Percentiles rank a stretch among this genome's conserved stretches.
phyloP scores from a whole-genome alignment of 1,140 invertebrate species.

The Panulirus ornatus region DNA sequence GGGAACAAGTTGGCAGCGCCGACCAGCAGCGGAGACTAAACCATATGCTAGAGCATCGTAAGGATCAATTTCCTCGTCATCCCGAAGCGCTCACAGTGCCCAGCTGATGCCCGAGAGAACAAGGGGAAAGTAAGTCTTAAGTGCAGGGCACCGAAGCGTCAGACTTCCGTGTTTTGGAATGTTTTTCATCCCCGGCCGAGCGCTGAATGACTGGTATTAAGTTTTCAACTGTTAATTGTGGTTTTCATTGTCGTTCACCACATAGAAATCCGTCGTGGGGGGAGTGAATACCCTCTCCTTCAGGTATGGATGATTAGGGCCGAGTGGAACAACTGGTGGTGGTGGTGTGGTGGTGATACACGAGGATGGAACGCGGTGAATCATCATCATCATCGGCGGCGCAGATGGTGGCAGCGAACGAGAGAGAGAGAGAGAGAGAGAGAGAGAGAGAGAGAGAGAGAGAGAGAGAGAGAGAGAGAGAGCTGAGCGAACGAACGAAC shows the following conservation, averaged over 20 bases:
- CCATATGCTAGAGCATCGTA: not conserved
- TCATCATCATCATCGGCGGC: too few species aligned
- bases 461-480: not conserved
- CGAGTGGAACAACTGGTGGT: too few species aligned
- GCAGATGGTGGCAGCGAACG: too few species aligned
- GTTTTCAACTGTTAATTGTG: constrained; percentile 64
- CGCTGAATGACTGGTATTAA: constrained; percentile 58
- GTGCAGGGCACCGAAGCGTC: not conserved
- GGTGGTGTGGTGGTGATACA: too few species aligned
- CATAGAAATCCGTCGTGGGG: constrained; percentile 27
- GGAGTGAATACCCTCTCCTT: constrained; percentile 49
- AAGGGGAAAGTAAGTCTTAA: constrained; percentile 33
- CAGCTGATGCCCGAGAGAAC: constrained; percentile 59
- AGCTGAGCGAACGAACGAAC: too few species aligned
- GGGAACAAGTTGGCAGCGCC: constrained; percentile 56
- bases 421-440: too few species aligned
- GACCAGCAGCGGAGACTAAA: not conserved
- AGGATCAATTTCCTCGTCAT: constrained; percentile 42
- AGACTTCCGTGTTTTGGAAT: constrained; percentile 13
- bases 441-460: too few species aligned
- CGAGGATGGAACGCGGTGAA: too few species aligned
- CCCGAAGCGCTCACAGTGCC: constrained; percentile 49
- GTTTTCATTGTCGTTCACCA: constrained; percentile 64
- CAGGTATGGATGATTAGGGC: constrained; percentile 43
- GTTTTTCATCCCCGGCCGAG: constrained; percentile 42